Percentiles rank a stretch among this genome's conserved stretches.
Conservation (phyloP, 2,113 vertebrate genomes). For the Clarias magur region DNA sequence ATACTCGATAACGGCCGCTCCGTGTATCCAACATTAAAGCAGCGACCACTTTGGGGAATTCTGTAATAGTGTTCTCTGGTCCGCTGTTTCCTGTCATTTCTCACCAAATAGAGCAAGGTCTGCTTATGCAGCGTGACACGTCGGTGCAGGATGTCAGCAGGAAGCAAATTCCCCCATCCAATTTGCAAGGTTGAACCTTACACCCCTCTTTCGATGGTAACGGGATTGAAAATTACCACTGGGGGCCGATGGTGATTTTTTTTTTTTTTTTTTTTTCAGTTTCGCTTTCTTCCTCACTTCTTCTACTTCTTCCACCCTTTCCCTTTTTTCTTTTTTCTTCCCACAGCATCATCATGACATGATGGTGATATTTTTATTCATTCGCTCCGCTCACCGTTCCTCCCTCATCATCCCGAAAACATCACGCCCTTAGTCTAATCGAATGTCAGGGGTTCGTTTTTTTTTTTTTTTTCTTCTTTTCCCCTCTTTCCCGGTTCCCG, state of each 20-base stretch:
- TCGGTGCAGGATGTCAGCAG: slow-evolving; percentile 69
- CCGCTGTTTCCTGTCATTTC: slow-evolving; percentile 73
- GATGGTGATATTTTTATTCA: slow-evolving; percentile 13
- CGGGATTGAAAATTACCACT: slow-evolving; percentile 63
- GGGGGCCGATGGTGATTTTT: slow-evolving; percentile 64
- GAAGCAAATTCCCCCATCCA: slow-evolving; percentile 71
- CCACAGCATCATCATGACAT: background rate
- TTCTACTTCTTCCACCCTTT: background rate
- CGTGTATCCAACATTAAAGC: background rate
- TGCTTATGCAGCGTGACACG: slow-evolving; percentile 66
- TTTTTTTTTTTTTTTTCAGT: slow-evolving; percentile 53
- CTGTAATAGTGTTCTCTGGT: slow-evolving; percentile 40
- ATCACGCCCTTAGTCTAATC: slow-evolving; percentile 2
- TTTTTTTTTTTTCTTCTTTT: background rate
- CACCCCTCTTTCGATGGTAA: slow-evolving; percentile 62
- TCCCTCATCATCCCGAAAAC: background rate
- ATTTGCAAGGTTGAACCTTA: slow-evolving; percentile 74
- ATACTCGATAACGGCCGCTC: background rate
- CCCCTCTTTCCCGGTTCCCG: no score
- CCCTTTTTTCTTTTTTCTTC: background rate
- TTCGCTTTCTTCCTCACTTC: slow-evolving; percentile 38
- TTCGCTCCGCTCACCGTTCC: background rate
- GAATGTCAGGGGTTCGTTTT: slow-evolving; percentile 15
- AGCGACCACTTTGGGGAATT: background rate
- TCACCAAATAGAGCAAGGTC: slow-evolving; percentile 63